phyloP scores from a whole-genome alignment of 37 sponge, comb jelly and placozoan genomes.

The Corticium candelabrum region DNA sequence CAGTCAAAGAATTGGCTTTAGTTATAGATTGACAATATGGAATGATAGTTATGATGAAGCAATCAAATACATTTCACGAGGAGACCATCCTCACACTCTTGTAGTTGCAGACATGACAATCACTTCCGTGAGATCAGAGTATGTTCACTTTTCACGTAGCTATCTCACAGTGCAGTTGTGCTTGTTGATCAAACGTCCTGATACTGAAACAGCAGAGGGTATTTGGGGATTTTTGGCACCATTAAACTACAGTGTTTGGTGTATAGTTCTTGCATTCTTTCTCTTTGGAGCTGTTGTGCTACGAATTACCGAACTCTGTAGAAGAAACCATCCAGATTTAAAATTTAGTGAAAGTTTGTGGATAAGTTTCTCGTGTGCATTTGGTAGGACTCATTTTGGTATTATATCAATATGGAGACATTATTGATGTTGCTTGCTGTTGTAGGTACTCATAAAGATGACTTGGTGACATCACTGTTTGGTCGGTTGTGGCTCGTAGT shows the following conservation, averaged over 20 bases:
- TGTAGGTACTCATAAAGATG: background rate
- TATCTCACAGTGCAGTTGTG: background rate
- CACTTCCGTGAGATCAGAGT: background rate
- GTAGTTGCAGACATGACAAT: background rate
- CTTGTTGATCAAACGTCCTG: background rate
- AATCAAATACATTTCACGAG: background rate
- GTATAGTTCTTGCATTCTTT: background rate
- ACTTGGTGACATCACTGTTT: background rate
- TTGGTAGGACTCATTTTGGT: no score
- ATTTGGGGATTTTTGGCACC: background rate
- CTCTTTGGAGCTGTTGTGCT: background rate
- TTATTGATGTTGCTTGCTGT: no score
- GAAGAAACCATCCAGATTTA: background rate
- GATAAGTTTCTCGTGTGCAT: background rate
- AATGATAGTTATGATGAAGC: background rate
- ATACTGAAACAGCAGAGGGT: background rate
- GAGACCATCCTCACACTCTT: background rate
- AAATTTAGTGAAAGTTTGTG: background rate
- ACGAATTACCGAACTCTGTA: background rate
- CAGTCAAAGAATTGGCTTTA: background rate
- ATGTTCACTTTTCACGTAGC: background rate
- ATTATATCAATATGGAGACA: no score
- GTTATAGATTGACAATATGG: background rate
- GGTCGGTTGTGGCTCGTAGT: background rate
- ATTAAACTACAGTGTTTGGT: conserved; percentile 8